Conservation (phyloP, 2,113 vertebrate species). For the Machaerirhynchus nigripectus region DNA sequence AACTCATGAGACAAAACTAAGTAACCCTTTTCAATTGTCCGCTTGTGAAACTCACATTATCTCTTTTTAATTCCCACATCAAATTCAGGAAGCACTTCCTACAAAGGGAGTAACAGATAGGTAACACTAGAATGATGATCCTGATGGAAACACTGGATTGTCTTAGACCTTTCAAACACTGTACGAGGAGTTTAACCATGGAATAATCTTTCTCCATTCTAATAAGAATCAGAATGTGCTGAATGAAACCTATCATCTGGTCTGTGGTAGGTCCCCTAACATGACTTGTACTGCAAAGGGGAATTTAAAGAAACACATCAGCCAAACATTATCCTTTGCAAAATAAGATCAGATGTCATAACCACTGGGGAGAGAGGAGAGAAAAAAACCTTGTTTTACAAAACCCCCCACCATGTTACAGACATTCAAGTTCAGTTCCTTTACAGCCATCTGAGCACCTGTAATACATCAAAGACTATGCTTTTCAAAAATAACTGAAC, state of each 20-base stretch:
- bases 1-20: constrained; percentile 66
- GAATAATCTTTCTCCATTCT: not conserved
- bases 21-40: constrained; percentile 66
- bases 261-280: not conserved
- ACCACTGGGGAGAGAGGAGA: not conserved
- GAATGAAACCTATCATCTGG: not conserved
- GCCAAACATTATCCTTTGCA: not conserved
- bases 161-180: not conserved
- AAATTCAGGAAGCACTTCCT: constrained; percentile 78
- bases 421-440: not conserved
- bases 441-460: not conserved
- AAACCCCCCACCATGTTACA: not conserved
- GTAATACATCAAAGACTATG: not conserved
- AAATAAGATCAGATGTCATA: not conserved
- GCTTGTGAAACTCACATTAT: constrained; percentile 73
- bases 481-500: not conserved
- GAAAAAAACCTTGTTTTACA: not conserved
- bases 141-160: not conserved
- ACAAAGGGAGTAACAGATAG: not conserved
- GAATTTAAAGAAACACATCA: not conserved
- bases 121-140: not conserved
- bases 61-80: constrained; percentile 65
- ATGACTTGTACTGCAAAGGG: not conserved
- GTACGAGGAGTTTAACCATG: not conserved
- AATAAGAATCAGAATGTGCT: not conserved